Evolutionary conservation across 2,797 vertebrate species (phyloP).

Genomic region (Coendou prehensilis): DNA sequence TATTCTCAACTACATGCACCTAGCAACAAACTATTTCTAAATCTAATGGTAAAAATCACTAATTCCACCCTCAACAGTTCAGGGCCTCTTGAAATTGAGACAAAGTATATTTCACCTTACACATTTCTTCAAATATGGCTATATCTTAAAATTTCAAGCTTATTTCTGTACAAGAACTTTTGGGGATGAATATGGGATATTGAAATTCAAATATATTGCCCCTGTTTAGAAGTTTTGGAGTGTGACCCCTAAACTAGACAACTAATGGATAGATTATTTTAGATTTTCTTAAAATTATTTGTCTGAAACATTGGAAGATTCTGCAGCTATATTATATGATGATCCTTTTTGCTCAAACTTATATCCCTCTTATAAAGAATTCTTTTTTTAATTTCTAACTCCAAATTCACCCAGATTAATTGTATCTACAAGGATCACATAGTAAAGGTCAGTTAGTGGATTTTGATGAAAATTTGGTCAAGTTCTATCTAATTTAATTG

Average conservation of each 20-base stretch:
- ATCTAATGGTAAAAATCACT: neutral
- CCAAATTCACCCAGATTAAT: neutral
- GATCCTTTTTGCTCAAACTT: neutral
- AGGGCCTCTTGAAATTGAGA: neutral
- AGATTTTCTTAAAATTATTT: neutral
- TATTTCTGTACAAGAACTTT: neutral
- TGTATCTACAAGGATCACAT: neutral
- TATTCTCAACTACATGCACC: neutral
- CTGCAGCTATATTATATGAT: neutral
- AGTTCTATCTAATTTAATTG: neutral
- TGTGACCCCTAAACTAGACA: neutral
- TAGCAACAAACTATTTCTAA: neutral
- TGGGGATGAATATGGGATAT: neutral
- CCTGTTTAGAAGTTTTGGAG: neutral
- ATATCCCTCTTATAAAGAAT: neutral
- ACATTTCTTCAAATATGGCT: neutral
- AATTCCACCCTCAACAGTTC: neutral
- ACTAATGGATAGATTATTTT: neutral
- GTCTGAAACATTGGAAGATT: neutral
- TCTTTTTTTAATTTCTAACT: neutral
- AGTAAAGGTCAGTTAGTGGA: neutral
- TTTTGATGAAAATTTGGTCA: neutral
- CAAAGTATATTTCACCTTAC: neutral
- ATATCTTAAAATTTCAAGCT: neutral
- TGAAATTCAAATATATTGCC: neutral